Base-by-base conservation (phyloP, 1,140 invertebrate species). In the Drosophila pruinosa region DNA sequence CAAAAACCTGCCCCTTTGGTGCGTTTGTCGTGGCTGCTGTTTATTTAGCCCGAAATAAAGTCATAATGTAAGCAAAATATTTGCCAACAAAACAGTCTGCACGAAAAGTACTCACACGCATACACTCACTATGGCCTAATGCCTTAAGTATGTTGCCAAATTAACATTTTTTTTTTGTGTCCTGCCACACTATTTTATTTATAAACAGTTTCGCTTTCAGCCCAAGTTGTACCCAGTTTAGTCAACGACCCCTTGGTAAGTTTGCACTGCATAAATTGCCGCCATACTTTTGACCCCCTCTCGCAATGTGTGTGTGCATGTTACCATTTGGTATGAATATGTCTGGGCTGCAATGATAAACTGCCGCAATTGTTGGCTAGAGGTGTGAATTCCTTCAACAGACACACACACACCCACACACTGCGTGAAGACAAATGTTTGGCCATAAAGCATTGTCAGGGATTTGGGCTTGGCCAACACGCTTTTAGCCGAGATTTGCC, bases 41-140 rank as follows among this genome's bases (percentile, higher is more conserved):
- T 80, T 74, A 74, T 73, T 89, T 59, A 45, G 57, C 43, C 82
- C 31, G 58, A 81, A 80, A 74, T 79, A 70, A 89, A 86, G 80
- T 80, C 86, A 85, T 85, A 86, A 75, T 72, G 65, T 71, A 79
- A 70, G 62, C 57, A 74, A 86, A 78, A 76, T 80, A 85, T 77
- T 70, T 67, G 53, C 39, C 26, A 12, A 54, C 17, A 15, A 43
- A 47, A 53, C 52, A 57, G 38, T 41, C 43, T 10, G 14, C 21
- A 56, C 53, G 15, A 28, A 43, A 45, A 22, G 21, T 52, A 47
- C 56, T 80, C 50, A 62, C 19, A 26, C 31, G 4, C 15, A 24
- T 14, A 7, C 34, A 31, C 52, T 53, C 48, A 38, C 22, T 12
- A 47, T n/a, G 5, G 26, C 3, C 47, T 50, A 31, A 28, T 50